These are phyloP conservation scores for Dexiosoma caninum DNA, from an alignment of 2,888 invertebrate species.

Conservation along the genomic window DNA sequence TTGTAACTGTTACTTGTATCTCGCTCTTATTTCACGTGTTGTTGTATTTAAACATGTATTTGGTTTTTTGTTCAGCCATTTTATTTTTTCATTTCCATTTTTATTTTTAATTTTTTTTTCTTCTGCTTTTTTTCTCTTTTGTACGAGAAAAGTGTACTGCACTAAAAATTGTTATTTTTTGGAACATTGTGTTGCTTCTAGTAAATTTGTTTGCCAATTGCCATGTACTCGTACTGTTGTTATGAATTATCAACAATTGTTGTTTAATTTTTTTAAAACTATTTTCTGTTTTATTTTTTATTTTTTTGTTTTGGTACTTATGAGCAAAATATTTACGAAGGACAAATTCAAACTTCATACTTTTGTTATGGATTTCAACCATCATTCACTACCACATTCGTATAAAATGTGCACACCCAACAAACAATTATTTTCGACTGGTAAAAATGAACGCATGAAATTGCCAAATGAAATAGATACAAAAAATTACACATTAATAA, in stretches of 20 bases:
- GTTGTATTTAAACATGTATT: not conserved
- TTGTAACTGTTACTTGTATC: slow-evolving; percentile 22
- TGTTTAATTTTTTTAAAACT: slow-evolving; percentile 13
- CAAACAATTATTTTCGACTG: not conserved
- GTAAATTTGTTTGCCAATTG: slow-evolving; percentile 40
- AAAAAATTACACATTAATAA: too few species aligned
- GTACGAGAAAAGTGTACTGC: not conserved
- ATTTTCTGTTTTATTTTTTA: slow-evolving; percentile 28
- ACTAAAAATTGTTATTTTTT: not conserved
- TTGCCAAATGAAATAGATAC: too few species aligned
- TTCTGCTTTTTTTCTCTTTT: too few species aligned
- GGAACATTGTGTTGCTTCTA: not conserved
- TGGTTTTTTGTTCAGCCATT: not conserved
- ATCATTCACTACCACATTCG: not conserved
- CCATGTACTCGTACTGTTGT: slow-evolving; percentile 5
- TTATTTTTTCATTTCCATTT: not conserved
- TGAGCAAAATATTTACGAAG: slow-evolving; percentile 42
- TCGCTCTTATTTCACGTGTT: not conserved
- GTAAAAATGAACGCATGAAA: too few species aligned
- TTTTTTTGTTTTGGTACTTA: slow-evolving; percentile 33
- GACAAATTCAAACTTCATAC: slow-evolving; percentile 33
- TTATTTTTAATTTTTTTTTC: not conserved
- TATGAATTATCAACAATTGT: slow-evolving; percentile 48
- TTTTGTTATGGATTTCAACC: slow-evolving; percentile 10
- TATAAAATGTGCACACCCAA: not conserved